Conservation (phyloP, 2,113 vertebrate species). For the Sisor rabdophorus region DNA sequence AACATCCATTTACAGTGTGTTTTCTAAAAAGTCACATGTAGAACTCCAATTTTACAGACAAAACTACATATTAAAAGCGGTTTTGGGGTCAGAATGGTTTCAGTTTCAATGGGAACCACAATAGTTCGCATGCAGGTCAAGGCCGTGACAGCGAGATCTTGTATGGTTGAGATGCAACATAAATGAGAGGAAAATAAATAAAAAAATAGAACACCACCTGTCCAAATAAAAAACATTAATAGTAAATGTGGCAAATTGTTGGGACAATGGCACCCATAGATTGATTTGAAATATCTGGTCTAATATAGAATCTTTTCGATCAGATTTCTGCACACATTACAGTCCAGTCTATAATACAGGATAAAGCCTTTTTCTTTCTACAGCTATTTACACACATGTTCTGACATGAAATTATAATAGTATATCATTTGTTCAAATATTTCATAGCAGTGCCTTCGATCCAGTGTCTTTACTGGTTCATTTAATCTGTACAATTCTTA, state of each 20-base stretch:
- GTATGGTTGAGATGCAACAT: slow-evolving; percentile 31
- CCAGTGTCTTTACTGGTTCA: slow-evolving; percentile 74
- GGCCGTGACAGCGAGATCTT: slow-evolving; percentile 35
- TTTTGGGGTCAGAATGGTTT: slow-evolving; percentile 14
- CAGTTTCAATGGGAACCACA: slow-evolving; percentile 44
- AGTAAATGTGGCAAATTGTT: slow-evolving; percentile 11
- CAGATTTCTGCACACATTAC: slow-evolving; percentile 37
- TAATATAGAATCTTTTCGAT: slow-evolving; percentile 12
- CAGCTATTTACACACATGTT: slow-evolving; percentile 67
- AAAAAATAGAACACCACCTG: neutral
- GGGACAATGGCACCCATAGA: slow-evolving; percentile 28
- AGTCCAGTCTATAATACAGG: slow-evolving; percentile 29
- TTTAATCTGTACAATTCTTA: slow-evolving; percentile 73
- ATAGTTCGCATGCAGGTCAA: slow-evolving; percentile 55
- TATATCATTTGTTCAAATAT: slow-evolving; percentile 77
- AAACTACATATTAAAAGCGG: slow-evolving; percentile 8
- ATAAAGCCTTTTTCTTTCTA: slow-evolving; percentile 36
- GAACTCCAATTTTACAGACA: neutral
- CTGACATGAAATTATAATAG: slow-evolving; percentile 63
- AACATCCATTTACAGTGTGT: slow-evolving; percentile 14
- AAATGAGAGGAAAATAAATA: slow-evolving; percentile 16
- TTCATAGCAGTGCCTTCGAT: slow-evolving; percentile 77
- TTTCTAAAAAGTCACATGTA: slow-evolving; percentile 16
- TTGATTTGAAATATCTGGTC: slow-evolving; percentile 8
- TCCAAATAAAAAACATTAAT: neutral